Evolutionary conservation across 2,113 vertebrate genomes (phyloP).

Genomic region (Limanda limanda): DNA sequence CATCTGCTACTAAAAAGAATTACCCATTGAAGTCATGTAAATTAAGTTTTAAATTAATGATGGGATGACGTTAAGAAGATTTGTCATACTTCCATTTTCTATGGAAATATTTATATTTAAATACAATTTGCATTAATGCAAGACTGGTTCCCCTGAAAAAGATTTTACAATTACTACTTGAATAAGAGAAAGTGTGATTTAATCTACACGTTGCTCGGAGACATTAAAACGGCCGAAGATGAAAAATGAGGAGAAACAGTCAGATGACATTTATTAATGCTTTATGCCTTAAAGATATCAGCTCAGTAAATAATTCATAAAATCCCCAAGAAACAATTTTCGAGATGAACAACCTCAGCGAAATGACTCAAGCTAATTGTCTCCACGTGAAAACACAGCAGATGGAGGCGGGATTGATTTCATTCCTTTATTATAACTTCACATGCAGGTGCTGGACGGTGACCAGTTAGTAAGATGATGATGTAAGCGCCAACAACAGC

Average conservation of each 20-base stretch:
- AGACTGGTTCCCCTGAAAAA: too few relatives aligned
- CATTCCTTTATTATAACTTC: background rate
- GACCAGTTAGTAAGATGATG: background rate
- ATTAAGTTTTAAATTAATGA: too few relatives aligned
- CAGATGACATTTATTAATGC: constrained; percentile 33
- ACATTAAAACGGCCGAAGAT: constrained; percentile 30
- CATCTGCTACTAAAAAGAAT: too few relatives aligned
- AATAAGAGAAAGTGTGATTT: constrained; percentile 4
- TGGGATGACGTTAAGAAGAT: too few relatives aligned
- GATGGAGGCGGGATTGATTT: background rate
- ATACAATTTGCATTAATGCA: too few relatives aligned
- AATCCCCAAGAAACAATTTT: constrained; percentile 14
- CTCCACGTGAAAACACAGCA: background rate
- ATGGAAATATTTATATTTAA: too few relatives aligned
- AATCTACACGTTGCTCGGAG: constrained; percentile 1
- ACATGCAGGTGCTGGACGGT: constrained; percentile 1
- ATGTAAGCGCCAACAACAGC: background rate
- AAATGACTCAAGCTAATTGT: too few relatives aligned
- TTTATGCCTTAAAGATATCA: constrained; percentile 49
- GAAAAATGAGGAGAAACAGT: constrained; percentile 7
- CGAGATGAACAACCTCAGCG: constrained; percentile 12
- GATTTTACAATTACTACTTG: background rate
- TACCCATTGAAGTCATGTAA: too few relatives aligned
- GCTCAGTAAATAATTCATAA: constrained; percentile 59
- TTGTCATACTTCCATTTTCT: too few relatives aligned